A percentile compares a stretch with the other conserved stretches of the same genome.
These are phyloP conservation scores for Carassius gibelio DNA, from an alignment of 2,113 vertebrate genomes.

Conservation along the genomic window DNA sequence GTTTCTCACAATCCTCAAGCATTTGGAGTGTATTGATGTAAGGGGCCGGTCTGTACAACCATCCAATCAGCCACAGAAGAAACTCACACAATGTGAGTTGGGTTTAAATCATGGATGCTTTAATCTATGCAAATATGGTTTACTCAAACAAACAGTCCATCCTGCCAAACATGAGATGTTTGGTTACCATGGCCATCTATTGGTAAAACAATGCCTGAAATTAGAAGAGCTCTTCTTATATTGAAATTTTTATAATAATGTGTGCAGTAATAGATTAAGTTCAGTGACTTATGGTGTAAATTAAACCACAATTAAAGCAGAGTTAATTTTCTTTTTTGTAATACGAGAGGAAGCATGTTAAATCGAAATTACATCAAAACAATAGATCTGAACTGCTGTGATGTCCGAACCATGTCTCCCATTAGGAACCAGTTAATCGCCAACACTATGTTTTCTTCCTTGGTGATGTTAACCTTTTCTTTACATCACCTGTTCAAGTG, in stretches of 20 bases:
- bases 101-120: background rate
- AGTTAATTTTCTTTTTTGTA: conserved; percentile 24
- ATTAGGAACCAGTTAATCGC: background rate
- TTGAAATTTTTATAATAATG: conserved; percentile 48
- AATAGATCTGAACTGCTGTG: background rate
- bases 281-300: conserved; percentile 42
- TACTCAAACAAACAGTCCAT: background rate
- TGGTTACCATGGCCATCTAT: conserved; percentile 50
- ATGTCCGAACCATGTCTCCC: background rate
- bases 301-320: conserved; percentile 38
- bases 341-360: conserved; percentile 7
- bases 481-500: conserved; percentile 10
- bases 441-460: background rate
- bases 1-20: background rate
- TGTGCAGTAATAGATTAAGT: conserved; percentile 35
- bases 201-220: conserved; percentile 51
- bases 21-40: background rate
- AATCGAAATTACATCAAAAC: conserved; percentile 12
- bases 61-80: background rate
- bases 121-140: background rate
- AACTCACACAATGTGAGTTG: background rate
- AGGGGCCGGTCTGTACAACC: background rate
- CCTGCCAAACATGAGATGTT: background rate
- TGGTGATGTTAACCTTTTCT: conserved; percentile 39
- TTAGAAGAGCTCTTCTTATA: conserved; percentile 52